Conservation (phyloP, 2,888 invertebrate species). For the Iphiclides podalirius region DNA sequence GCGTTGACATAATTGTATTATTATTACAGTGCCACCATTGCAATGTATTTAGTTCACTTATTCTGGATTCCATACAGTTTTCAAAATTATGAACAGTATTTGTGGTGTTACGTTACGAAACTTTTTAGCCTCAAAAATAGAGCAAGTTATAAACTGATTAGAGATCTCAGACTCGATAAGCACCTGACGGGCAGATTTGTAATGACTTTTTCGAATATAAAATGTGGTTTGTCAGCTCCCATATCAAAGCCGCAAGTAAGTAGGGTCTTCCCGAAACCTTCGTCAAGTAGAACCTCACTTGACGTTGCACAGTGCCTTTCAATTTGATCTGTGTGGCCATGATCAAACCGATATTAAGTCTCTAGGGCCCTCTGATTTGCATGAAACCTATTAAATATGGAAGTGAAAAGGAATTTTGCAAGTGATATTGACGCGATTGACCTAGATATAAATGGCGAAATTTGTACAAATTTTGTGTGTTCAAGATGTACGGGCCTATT, state of each 20-base stretch:
- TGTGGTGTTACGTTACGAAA: too few species aligned
- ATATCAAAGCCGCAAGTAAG: conserved; percentile 53
- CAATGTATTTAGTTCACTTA: too few species aligned
- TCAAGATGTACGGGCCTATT: too few species aligned
- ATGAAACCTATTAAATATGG: conserved; percentile 74
- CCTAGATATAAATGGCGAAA: conserved; percentile 43
- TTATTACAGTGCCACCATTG: too few species aligned
- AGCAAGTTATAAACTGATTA: too few species aligned
- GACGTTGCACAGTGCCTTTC: conserved; percentile 60
- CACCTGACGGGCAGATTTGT: conserved; percentile 31
- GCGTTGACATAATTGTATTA: too few species aligned
- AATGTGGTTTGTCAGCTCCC: conserved; percentile 56
- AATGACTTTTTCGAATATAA: conserved; percentile 52
- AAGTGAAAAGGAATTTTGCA: conserved; percentile 33
- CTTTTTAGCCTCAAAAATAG: too few species aligned
- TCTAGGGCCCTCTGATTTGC: conserved; percentile 62
- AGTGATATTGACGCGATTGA: conserved; percentile 31
- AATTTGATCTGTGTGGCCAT: conserved; percentile 57
- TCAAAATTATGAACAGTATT: too few species aligned
- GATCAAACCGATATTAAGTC: conserved; percentile 66
- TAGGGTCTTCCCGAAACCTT: conserved; percentile 63
- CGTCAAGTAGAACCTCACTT: conserved; percentile 67
- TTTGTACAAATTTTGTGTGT: too few species aligned
- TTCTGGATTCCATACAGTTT: too few species aligned
- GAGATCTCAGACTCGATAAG: conserved; percentile 11